These are phyloP conservation scores for Chrysogorgia sp. DNA, from an alignment of 92 coral and sea anemone genomes.

Conservation along the genomic window DNA sequence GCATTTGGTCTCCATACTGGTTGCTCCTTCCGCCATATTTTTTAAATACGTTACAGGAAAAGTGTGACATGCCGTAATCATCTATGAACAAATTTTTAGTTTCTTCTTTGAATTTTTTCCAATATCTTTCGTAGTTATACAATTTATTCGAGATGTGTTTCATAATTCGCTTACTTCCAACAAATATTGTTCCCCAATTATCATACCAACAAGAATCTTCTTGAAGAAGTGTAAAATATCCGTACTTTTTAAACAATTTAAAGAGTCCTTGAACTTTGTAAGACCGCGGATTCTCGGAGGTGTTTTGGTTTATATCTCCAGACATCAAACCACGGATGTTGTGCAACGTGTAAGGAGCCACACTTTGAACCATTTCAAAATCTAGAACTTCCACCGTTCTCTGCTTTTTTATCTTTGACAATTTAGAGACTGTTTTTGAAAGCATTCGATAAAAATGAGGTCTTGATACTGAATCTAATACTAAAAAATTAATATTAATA, in stretches of 20 bases:
- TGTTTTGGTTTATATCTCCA: constrained; percentile 56
- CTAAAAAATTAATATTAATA: constrained; percentile 69
- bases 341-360: constrained; percentile 86
- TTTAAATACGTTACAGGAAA: constrained; percentile 75
- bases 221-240: constrained; percentile 78
- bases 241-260: constrained; percentile 47
- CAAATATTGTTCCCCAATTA: constrained; percentile 79
- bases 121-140: constrained; percentile 54
- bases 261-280: too few relatives aligned
- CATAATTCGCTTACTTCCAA: constrained; percentile 67
- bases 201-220: constrained; percentile 93
- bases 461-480: constrained; percentile 80
- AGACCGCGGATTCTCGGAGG: too few relatives aligned
- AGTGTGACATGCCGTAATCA: constrained; percentile 76
- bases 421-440: constrained; percentile 66
- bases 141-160: constrained; percentile 54
- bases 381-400: constrained; percentile 69
- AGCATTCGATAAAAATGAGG: constrained; percentile 87
- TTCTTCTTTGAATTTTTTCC: constrained; percentile 58
- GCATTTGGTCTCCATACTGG: constrained; percentile 51
- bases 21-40: constrained; percentile 70
- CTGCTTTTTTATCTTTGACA: constrained; percentile 66
- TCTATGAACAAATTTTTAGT: constrained; percentile 55
- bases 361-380: constrained; percentile 78
- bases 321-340: constrained; percentile 82